Conservation (phyloP, 1,140 invertebrate species). For the Neotoxoptera formosana region DNA sequence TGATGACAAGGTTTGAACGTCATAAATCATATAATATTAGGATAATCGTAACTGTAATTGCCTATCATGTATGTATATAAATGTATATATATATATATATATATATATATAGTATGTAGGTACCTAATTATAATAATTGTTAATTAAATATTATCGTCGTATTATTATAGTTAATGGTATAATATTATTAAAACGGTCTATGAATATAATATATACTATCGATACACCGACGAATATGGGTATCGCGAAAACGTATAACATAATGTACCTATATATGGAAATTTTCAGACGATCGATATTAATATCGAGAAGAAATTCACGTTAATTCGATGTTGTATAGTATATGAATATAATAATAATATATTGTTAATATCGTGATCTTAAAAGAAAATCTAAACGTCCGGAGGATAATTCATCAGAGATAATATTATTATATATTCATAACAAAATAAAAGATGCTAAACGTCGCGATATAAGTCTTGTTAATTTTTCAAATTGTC, state of each 20-base stretch:
- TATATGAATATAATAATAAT: no score
- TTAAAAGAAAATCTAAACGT: background rate
- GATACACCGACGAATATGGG: background rate
- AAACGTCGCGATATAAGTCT: background rate
- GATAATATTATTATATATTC: no score
- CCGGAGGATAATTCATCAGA: background rate
- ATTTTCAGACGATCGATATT: background rate
- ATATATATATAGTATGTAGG: background rate
- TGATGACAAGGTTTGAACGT: background rate
- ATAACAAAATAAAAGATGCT: background rate
- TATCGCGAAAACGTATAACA: background rate
- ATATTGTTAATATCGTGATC: background rate
- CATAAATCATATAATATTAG: slow-evolving; percentile 1
- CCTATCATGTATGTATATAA: no score
- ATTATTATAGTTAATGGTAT: background rate
- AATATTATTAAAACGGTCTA: background rate
- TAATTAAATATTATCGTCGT: background rate
- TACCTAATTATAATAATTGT: slow-evolving; percentile 1
- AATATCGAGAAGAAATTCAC: background rate
- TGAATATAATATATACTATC: background rate
- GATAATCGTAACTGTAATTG: background rate
- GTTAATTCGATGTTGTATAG: background rate
- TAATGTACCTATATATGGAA: background rate
- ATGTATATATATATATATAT: no score
- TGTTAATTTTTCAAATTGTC: background rate